Evolutionary conservation across 92 coral and sea anemone genomes (phyloP).

Genomic region (Bergia puertoricense): DNA sequence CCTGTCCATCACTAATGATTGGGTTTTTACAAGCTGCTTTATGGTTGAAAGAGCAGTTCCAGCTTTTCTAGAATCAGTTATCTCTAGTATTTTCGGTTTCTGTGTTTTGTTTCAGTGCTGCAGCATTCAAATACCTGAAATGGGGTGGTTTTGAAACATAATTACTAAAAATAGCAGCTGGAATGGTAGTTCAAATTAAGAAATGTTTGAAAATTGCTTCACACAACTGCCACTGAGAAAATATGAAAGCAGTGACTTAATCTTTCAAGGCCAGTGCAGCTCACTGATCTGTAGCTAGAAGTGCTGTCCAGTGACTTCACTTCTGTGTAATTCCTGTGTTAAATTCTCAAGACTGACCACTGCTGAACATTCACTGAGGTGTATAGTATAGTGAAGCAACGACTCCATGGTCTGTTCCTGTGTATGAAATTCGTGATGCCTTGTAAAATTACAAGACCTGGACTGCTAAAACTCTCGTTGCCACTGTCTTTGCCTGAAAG

Average conservation of each 20-base stretch:
- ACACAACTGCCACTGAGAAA: background rate
- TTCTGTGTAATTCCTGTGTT: conserved; percentile 41
- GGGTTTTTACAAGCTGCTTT: conserved; percentile 11
- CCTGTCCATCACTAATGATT: background rate
- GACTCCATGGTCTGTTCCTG: background rate
- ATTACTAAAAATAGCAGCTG: background rate
- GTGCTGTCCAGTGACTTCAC: conserved; percentile 29
- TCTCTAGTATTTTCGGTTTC: background rate
- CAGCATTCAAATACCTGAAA: background rate
- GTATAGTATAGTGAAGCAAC: background rate
- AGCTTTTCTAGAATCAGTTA: background rate
- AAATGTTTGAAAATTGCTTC: background rate
- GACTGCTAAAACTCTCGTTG: conserved; percentile 53
- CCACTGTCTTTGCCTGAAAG: conserved; percentile 38
- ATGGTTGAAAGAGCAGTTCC: conserved; percentile 19
- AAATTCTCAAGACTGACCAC: background rate
- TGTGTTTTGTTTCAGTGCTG: background rate
- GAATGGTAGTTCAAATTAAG: background rate
- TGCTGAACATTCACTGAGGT: conserved; percentile 14
- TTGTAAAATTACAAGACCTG: conserved; percentile 61
- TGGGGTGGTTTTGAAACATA: background rate
- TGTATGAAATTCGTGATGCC: conserved; percentile 53
- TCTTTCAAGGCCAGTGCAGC: conserved; percentile 46
- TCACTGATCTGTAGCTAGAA: conserved; percentile 14
- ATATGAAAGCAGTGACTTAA: conserved; percentile 34